Base-by-base conservation (phyloP, 53 echinoderm and acorn worm genomes). In the Antedon mediterranea region DNA sequence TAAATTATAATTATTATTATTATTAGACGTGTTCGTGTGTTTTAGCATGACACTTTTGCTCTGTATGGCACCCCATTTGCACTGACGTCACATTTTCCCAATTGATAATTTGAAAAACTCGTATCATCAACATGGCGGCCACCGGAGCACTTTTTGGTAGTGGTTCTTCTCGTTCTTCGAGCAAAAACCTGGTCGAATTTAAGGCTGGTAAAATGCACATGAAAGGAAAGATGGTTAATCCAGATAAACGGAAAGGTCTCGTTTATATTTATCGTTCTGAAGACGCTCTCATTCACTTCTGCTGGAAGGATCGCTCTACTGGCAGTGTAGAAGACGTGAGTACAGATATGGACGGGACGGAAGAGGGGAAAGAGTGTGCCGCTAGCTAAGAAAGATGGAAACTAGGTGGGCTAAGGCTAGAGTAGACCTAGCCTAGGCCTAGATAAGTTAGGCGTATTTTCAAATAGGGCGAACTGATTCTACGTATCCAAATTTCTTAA, bases 141-240 rank as follows among this genome's bases (percentile, higher is more conserved):
- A 93, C 98, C 3, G 93, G 93, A 15, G 93, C 93, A 76, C 81
- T 98, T 32, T 98, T 98, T 85, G 98, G 98, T 18, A 84, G 80
- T 77, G 79, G 89, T 31, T 82, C 92, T 57, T 34, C 84, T 29
- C 88, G 92, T 28, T 83, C 98, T 33, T 80, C 86, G 28, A 92
- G 98, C 42, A 98, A 98, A 71, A 88, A 98, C 86, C 57, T 98
- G 71, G 98, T 98, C 31, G 98, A 98, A 71, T 98, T 98, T 81
- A 82, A 90, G 43, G 98, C 98, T 42, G 98, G 98, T 37, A 98
- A 98, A 76, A 93, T 93, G 93, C 75, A 88, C 28, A 73, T 93
- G 86, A 98, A 93, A 81, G 98, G 98, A 4, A 98, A 88, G 29
- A 98, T 93, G 15, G 98, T 98, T 75, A 97, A 89, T 7, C 87